Evolutionary conservation across 2,888 invertebrate genomes (phyloP).

Genomic region (Anticlea derivata): DNA sequence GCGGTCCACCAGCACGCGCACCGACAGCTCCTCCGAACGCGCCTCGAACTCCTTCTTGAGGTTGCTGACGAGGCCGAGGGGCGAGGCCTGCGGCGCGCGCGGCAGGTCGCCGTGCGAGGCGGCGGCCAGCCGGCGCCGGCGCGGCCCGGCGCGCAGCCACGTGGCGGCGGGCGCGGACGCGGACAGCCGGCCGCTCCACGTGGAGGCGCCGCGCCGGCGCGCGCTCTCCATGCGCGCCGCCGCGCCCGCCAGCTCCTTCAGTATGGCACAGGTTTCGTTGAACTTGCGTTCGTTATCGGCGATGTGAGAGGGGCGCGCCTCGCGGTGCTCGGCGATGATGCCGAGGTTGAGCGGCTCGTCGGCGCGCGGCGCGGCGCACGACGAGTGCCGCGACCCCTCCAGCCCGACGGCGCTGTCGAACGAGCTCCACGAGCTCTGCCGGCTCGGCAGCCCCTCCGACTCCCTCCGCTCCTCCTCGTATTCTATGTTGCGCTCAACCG

Average conservation of each 20-base stretch:
- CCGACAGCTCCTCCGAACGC: constrained; percentile 74
- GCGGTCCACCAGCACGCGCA: constrained; percentile 89
- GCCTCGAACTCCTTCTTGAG: constrained; percentile 95
- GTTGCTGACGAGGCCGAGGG: constrained; percentile 91
- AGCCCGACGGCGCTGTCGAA: constrained; percentile 90
- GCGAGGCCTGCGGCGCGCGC: constrained; percentile 54
- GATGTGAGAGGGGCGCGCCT: constrained; percentile 46
- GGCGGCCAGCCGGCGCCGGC: constrained; percentile 68
- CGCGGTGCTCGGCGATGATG: constrained; percentile 67
- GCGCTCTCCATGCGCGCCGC: constrained; percentile 66
- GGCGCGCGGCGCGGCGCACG: constrained; percentile 83
- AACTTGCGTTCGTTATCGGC: constrained; percentile 73
- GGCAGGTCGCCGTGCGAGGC: constrained; percentile 73
- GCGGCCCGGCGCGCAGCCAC: constrained; percentile 71
- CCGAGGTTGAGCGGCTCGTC: constrained; percentile 59
- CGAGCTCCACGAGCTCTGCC: constrained; percentile 91
- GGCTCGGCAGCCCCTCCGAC: constrained; percentile 64
- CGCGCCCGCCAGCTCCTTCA: constrained; percentile 78
- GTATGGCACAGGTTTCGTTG: constrained; percentile 85
- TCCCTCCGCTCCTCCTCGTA: constrained; percentile 63
- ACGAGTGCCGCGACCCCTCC: constrained; percentile 90
- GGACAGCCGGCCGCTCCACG: constrained; percentile 81
- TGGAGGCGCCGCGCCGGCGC: constrained; percentile 64
- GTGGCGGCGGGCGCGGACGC: constrained; percentile 86
- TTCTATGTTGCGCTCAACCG: constrained; percentile 88